A percentile compares a stretch with the other conserved stretches of the same genome.
These are phyloP conservation scores for Girardinichthys multiradiatus DNA, from an alignment of 2,113 vertebrate species.

Conservation along the genomic window DNA sequence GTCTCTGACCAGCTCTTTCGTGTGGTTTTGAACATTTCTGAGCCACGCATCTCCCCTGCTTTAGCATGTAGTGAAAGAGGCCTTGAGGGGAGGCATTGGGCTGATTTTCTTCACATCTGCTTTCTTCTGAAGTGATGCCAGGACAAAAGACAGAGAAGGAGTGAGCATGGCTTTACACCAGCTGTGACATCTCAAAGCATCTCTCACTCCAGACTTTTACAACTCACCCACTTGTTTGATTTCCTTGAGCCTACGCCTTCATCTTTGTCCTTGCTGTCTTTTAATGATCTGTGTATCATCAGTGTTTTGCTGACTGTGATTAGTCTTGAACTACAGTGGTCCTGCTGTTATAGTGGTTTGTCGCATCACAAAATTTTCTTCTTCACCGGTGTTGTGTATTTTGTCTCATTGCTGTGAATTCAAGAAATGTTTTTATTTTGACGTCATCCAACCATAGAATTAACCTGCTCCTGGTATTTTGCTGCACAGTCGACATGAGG, in stretches of 20 bases:
- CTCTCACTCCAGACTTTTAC: slow-evolving; percentile 53
- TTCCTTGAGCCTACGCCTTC: slow-evolving; percentile 62
- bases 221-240: slow-evolving; percentile 42
- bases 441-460: slow-evolving; percentile 30
- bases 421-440: slow-evolving; percentile 33
- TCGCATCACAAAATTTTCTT: too few species aligned
- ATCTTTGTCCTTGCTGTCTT: slow-evolving; percentile 42
- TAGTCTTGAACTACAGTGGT: background rate
- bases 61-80: slow-evolving; percentile 46
- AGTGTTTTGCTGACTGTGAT: slow-evolving; percentile 31
- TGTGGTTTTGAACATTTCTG: slow-evolving; percentile 49
- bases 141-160: slow-evolving; percentile 63
- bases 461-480: slow-evolving; percentile 13
- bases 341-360: background rate
- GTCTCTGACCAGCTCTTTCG: slow-evolving; percentile 46
- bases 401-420: slow-evolving; percentile 44
- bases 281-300: slow-evolving; percentile 47
- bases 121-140: slow-evolving; percentile 75
- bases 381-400: background rate
- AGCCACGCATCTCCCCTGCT: slow-evolving; percentile 53
- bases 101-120: slow-evolving; percentile 48
- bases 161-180: slow-evolving; percentile 66
- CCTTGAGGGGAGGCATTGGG: slow-evolving; percentile 62
- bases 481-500: slow-evolving; percentile 13
- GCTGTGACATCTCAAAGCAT: slow-evolving; percentile 75